phyloP scores from a whole-genome alignment of 2,888 invertebrate species.

The Cephus spinipes region DNA sequence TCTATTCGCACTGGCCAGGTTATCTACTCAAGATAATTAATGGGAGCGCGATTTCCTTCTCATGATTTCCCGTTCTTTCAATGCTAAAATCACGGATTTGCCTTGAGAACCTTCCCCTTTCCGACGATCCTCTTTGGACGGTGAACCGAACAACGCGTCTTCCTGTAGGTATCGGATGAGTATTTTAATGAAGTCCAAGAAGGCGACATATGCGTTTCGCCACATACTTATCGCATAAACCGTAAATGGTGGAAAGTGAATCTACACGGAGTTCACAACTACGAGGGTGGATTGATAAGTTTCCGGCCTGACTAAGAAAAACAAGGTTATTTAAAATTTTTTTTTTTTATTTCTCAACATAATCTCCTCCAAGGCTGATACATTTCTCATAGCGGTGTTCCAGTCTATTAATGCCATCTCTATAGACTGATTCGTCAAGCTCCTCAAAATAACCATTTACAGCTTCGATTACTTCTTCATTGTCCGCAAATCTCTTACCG shows the following conservation, averaged over 20 bases:
- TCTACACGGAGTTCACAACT: neutral
- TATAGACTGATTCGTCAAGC: too few relatives aligned
- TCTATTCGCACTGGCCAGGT: neutral
- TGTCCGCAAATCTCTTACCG: too few relatives aligned
- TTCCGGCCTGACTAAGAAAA: too few relatives aligned
- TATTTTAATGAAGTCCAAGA: neutral
- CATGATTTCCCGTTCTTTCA: neutral
- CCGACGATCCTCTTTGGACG: neutral
- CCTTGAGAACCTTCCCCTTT: neutral
- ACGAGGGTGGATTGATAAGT: too few relatives aligned
- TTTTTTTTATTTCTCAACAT: too few relatives aligned
- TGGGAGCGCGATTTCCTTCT: neutral
- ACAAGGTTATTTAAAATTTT: too few relatives aligned
- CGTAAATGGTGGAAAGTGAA: neutral
- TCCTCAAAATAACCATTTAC: too few relatives aligned
- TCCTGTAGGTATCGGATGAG: neutral
- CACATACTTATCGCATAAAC: neutral
- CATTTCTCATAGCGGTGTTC: too few relatives aligned
- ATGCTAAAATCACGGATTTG: neutral
- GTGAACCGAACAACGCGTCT: neutral
- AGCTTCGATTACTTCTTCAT: too few relatives aligned
- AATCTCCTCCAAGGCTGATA: too few relatives aligned
- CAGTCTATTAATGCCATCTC: too few relatives aligned
- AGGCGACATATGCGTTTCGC: neutral
- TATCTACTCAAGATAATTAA: neutral